Percentiles rank a stretch among this genome's conserved stretches.
Evolutionary conservation across 2,888 invertebrate species (phyloP).

Genomic region (Linyphia triangularis): DNA sequence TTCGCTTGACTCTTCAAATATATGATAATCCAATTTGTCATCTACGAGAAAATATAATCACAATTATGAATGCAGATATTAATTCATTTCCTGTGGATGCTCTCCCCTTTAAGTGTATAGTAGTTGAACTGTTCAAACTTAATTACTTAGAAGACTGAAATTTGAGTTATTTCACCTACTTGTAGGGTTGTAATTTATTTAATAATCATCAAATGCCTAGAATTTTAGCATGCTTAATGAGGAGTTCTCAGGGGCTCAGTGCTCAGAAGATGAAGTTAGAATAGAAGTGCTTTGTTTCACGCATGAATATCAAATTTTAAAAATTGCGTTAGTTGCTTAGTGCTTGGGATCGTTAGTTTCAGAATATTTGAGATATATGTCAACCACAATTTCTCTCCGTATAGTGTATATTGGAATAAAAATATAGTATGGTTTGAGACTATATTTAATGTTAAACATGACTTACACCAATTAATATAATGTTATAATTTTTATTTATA

Average conservation of each 20-base stretch:
- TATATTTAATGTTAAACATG: too few relatives aligned
- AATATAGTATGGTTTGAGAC: too few relatives aligned
- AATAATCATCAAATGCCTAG: too few relatives aligned
- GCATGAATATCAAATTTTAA: background rate
- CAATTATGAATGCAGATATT: background rate
- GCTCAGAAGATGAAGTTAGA: background rate
- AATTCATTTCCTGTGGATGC: background rate
- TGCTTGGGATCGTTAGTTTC: background rate
- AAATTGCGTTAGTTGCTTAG: background rate
- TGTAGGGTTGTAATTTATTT: constrained; percentile 1
- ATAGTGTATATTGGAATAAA: too few relatives aligned
- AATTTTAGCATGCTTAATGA: constrained; percentile 6
- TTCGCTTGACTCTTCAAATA: background rate
- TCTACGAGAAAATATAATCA: background rate
- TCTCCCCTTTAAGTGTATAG: background rate
- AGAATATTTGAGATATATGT: background rate
- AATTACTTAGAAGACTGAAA: constrained; percentile 12
- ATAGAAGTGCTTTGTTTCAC: background rate
- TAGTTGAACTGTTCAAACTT: constrained; percentile 1
- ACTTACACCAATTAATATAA: too few relatives aligned
- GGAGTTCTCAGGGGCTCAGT: constrained; percentile 8
- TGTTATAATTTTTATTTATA: too few relatives aligned
- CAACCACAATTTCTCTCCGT: too few relatives aligned
- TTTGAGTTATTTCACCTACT: constrained; percentile 4
- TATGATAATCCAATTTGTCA: background rate